Evolutionary conservation across 2,797 vertebrate genomes (phyloP).

Genomic region (Phoeniculus purpureus): DNA sequence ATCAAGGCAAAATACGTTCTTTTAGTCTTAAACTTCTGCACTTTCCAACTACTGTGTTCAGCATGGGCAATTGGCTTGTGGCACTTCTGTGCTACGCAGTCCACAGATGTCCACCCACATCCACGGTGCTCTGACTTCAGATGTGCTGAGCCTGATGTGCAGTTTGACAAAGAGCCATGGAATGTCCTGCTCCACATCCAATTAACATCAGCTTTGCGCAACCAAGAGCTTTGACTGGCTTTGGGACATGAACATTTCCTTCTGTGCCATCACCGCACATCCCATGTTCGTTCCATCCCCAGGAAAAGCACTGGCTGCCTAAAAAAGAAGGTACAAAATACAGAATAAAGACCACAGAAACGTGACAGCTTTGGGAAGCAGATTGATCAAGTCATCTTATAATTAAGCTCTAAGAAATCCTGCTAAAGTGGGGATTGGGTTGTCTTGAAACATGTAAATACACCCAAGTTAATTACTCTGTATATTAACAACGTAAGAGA

Average conservation of each 20-base stretch:
- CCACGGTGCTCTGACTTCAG: not conserved
- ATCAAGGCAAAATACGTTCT: not conserved
- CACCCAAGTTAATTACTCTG: not conserved
- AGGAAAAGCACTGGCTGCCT: constrained; percentile 87
- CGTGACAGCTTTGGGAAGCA: not conserved
- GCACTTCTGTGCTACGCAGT: not conserved
- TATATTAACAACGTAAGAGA: not conserved
- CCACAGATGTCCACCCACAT: not conserved
- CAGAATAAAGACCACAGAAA: not conserved
- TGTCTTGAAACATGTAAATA: not conserved
- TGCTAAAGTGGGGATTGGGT: not conserved
- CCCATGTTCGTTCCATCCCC: constrained; percentile 98
- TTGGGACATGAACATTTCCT: constrained; percentile 78
- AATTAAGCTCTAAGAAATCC: not conserved
- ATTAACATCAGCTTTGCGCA: constrained; percentile 74
- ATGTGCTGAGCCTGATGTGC: not conserved
- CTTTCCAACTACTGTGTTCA: not conserved
- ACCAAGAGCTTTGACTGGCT: constrained; percentile 73
- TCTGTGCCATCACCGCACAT: constrained; percentile 91
- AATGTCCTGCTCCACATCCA: constrained; percentile 94
- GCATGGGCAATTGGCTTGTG: not conserved
- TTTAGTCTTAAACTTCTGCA: not conserved
- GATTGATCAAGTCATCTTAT: not conserved
- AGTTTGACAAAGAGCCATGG: constrained; percentile 82
- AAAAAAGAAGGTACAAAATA: constrained; percentile 30